These are phyloP conservation scores for Aethina tumida DNA, from an alignment of 1,140 invertebrate species.

Conservation along the genomic window DNA sequence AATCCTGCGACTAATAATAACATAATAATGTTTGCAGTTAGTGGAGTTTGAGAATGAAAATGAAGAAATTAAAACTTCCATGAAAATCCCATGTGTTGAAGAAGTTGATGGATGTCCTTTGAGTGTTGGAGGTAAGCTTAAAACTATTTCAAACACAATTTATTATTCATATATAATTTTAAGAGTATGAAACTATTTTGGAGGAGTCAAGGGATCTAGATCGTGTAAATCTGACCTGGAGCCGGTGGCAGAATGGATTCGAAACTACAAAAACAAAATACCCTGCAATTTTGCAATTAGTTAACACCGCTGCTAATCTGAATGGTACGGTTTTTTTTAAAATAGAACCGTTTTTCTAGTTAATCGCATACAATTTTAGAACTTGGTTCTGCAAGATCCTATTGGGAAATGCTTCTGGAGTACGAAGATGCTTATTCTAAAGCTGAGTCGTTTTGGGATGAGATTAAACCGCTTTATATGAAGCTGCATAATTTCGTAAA, in stretches of 20 bases:
- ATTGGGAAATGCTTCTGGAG: conserved; percentile 49
- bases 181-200: conserved; percentile 15
- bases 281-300: conserved; percentile 41
- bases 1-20: conserved; percentile 7
- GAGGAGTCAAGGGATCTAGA: conserved; percentile 14
- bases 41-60: conserved; percentile 39
- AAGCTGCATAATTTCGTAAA: conserved; percentile 46
- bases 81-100: conserved; percentile 28
- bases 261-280: conserved; percentile 37
- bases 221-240: conserved; percentile 34
- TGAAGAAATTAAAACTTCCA: conserved; percentile 32
- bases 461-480: conserved; percentile 41
- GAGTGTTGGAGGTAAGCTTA: too few species aligned
- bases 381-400: conserved; percentile 37
- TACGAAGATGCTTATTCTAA: conserved; percentile 42
- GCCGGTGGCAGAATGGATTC: conserved; percentile 35
- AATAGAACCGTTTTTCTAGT: conserved; percentile 7
- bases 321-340: conserved; percentile 39
- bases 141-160: too few species aligned
- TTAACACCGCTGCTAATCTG: conserved; percentile 42
- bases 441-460: conserved; percentile 41
- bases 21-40: conserved; percentile 34
- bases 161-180: conserved; percentile 10
- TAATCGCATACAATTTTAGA: conserved; percentile 24
- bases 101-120: conserved; percentile 15